phyloP scores from a whole-genome alignment of 2,113 vertebrate genomes.

The Eclectus roratus region DNA sequence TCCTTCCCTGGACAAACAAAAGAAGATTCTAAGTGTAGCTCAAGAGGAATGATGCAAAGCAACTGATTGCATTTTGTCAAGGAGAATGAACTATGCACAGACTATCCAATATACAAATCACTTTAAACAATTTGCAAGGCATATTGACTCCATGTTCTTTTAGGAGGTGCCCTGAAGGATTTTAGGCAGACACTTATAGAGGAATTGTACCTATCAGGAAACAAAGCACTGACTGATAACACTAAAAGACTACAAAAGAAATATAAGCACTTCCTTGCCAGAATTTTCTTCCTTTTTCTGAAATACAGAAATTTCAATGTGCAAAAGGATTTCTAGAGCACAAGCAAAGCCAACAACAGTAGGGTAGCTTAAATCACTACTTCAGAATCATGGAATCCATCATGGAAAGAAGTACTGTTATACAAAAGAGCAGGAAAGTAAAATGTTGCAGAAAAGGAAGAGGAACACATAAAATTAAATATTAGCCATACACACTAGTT shows the following conservation, averaged over 20 bases:
- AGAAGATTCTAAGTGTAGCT: neutral
- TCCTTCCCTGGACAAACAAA: neutral
- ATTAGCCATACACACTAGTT: neutral
- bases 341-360: neutral
- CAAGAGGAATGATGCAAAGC: neutral
- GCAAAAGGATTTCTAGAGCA: neutral
- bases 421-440: neutral
- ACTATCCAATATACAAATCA: neutral
- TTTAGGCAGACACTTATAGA: neutral
- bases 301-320: neutral
- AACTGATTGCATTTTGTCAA: neutral
- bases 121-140: neutral
- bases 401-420: neutral
- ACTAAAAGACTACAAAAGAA: neutral
- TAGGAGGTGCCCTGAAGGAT: neutral
- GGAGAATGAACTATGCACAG: neutral
- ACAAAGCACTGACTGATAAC: neutral
- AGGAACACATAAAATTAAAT: neutral
- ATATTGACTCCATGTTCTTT: neutral
- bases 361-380: neutral
- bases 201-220: neutral
- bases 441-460: neutral
- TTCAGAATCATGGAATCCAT: neutral
- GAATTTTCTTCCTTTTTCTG: neutral
- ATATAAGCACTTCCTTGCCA: neutral